These are phyloP conservation scores for Nyctereutes procyonoides DNA, from an alignment of 2,113 vertebrate species.

Conservation along the genomic window DNA sequence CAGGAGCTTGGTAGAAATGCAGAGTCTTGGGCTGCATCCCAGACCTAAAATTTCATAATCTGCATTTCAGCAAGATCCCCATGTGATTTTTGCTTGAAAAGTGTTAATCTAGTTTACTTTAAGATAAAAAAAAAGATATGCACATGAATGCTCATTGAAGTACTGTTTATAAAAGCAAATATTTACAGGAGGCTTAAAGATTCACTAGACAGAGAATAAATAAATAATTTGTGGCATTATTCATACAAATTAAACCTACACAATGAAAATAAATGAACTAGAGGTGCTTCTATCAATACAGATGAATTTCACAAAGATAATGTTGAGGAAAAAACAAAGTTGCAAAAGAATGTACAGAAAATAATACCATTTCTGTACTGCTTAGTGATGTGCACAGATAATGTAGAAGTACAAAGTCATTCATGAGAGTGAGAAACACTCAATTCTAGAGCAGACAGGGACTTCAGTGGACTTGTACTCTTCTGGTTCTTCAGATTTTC, in stretches of 20 bases:
- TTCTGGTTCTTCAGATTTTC: not conserved
- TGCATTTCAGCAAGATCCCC: not conserved
- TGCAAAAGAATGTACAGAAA: not conserved
- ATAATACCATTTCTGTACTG: not conserved
- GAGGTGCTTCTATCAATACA: not conserved
- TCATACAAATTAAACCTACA: not conserved
- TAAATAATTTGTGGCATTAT: not conserved
- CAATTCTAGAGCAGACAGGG: slow-evolving; percentile 18
- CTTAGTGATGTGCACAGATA: not conserved
- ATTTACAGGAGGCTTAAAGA: not conserved
- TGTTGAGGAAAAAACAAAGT: not conserved
- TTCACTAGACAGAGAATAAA: not conserved
- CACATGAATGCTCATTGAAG: not conserved
- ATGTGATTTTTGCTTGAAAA: slow-evolving; percentile 27
- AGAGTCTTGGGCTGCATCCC: not conserved
- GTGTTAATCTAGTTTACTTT: not conserved
- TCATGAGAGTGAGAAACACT: not conserved
- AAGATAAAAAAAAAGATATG: not conserved
- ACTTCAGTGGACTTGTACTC: not conserved
- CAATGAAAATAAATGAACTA: slow-evolving; percentile 24
- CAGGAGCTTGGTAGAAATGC: not conserved
- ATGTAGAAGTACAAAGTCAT: not conserved
- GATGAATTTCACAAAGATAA: not conserved
- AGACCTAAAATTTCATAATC: not conserved
- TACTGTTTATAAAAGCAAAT: not conserved